Percentiles rank a stretch among this genome's conserved stretches.
Evolutionary conservation across 2,113 vertebrate genomes (phyloP).

Genomic region (Acanthisitta chloris): DNA sequence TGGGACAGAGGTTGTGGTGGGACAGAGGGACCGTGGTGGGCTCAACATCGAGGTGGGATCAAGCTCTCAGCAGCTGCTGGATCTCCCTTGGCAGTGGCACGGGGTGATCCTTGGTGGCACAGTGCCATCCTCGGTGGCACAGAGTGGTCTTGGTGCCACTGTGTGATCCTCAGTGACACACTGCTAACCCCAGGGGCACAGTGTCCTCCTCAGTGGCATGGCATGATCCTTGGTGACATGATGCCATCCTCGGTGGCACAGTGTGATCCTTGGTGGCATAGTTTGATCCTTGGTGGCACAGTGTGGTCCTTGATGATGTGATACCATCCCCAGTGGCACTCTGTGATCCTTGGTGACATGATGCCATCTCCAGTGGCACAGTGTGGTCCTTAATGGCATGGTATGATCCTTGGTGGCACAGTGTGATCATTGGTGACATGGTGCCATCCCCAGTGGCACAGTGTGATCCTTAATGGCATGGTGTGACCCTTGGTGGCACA

Average conservation of each 20-base stretch:
- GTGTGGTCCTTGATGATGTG: too few species aligned
- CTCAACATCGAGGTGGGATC: rapidly evolving
- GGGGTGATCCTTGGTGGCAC: background rate
- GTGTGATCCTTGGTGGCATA: background rate
- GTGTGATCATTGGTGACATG: background rate
- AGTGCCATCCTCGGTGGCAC: too few species aligned
- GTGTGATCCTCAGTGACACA: background rate
- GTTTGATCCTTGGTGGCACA: background rate
- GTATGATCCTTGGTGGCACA: background rate
- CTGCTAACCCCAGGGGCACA: too few species aligned
- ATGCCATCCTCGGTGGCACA: background rate
- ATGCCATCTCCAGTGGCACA: too few species aligned
- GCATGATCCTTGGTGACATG: background rate
- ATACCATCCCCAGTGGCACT: background rate
- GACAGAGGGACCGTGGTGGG: background rate
- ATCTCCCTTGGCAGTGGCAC: background rate
- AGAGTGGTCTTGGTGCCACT: background rate
- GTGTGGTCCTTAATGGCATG: background rate
- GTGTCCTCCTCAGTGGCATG: background rate
- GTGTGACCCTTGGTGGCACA: background rate
- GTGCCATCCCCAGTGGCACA: background rate
- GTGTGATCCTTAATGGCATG: background rate
- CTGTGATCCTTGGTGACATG: background rate
- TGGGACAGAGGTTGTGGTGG: rapidly evolving
- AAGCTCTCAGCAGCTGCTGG: background rate